phyloP scores from a whole-genome alignment of 2,888 invertebrate species.

The Sphaeridia pumilis region DNA sequence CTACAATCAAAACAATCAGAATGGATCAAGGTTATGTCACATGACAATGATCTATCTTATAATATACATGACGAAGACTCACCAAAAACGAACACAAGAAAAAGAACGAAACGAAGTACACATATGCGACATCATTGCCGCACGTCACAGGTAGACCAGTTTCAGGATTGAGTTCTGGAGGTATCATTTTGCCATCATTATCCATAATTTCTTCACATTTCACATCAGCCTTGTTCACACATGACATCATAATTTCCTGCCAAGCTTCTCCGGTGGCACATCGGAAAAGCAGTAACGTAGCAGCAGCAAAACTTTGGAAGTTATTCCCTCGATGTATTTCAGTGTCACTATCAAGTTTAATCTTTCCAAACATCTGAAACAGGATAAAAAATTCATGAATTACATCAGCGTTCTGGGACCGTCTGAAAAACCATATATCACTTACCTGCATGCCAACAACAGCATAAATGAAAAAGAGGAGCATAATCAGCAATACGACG shows the following conservation, averaged over 20 bases:
- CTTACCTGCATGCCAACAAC: slow-evolving; percentile 52
- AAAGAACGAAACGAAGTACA: slow-evolving; percentile 52
- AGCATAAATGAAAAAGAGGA: slow-evolving; percentile 40
- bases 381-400: background rate
- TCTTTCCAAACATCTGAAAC: slow-evolving; percentile 46
- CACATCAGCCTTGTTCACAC: slow-evolving; percentile 39
- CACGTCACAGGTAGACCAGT: slow-evolving; percentile 37
- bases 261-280: slow-evolving; percentile 47
- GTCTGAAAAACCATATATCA: too few relatives aligned
- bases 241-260: slow-evolving; percentile 52
- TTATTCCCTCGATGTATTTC: slow-evolving; percentile 50
- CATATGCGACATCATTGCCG: slow-evolving; percentile 47
- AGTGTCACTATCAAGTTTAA: slow-evolving; percentile 44
- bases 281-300: slow-evolving; percentile 49
- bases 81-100: slow-evolving; percentile 52
- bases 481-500: slow-evolving; percentile 50
- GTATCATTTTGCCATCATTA: slow-evolving; percentile 2
- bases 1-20: slow-evolving; percentile 37
- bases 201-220: slow-evolving; percentile 24
- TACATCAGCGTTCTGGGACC: background rate
- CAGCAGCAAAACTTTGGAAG: slow-evolving; percentile 50
- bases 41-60: background rate
- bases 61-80: slow-evolving; percentile 29
- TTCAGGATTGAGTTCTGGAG: slow-evolving; percentile 19
- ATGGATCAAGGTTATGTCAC: background rate